Evolutionary conservation across 2,113 vertebrate species (phyloP), one percentile per base, ranked within the genome.

Genomic region (Todiramphus chloris): DNA sequence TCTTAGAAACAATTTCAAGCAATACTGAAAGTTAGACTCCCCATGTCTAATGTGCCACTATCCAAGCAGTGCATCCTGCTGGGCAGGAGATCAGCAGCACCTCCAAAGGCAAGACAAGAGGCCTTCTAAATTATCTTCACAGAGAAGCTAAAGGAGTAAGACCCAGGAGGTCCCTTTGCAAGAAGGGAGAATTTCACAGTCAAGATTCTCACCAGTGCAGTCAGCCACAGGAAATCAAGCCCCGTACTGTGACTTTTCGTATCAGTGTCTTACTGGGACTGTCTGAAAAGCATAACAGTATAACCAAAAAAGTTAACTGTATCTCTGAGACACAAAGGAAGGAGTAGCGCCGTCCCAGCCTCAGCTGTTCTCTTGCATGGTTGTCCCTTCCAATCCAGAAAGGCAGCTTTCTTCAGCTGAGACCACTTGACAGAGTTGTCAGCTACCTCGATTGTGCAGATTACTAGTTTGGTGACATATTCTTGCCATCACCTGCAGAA

Each of bases 401-500:
- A 80, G 46, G 68, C 59, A 51, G 69, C 66, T 85, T 95, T 56
- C 77, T 89, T 41, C 0, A 1, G 41, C 84, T 95, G 93, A 96
- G 31, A 73, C 48, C 80, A 21, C 69, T 37, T 94, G 92, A 85
- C 92, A 94, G 94, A 58, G 53, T 59, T 24, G 74, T 87, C 90
- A 82, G 79, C 39, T 19, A 4, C 78, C 64, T 44, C 4, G 3
- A 13, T 68, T 2, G 1, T 19, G 62, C 84, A 84, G 43, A 44
- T 74, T 4, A 33, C 82, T 44, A 1, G 51, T 75, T 90, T 90
- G 75, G 93, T 96, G 91, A 95, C 96, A 97, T 95, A 96, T 96
- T 97, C 95, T 97, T 93, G 87, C 95, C 92, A 96, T 96, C 94
- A 95, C 92, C 95, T 95, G 89, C 95, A 96, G 95, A 83, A 95